Evolutionary conservation across 2,888 invertebrate genomes (phyloP), one percentile per base, ranked within the genome.

Genomic region (Halictus ligatus): DNA sequence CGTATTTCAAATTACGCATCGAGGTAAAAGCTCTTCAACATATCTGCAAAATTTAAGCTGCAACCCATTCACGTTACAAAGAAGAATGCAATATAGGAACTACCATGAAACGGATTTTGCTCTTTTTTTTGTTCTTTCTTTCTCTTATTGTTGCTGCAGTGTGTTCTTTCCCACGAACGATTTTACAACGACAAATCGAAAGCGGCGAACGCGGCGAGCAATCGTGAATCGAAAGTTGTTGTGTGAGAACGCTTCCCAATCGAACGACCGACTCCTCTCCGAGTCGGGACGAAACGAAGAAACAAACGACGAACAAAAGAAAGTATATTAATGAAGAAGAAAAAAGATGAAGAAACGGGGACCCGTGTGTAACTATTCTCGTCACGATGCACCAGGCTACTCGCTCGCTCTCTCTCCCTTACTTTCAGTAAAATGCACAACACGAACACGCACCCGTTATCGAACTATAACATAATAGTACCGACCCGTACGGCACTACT

Each of bases 371-470:
- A 58, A 85, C 75, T 72, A 75, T 85, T 72, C 58, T 69, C 69
- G 29, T 81, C 81, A 64, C 75, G 67, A 79, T 69, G 77, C 71
- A 77, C 77, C 76, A 40, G 72, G 29, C 35, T 69, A 79, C 76
- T 43, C 64, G 58, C n/a, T n/a, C 58, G n/a, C 12, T 58, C n/a
- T 58, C 58, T 60, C 64, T 64, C 18, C 29, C 29, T 64, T 25
- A 29, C 64, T 80, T 79, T 76, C 69, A 77, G 81, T 79, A 85
- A 86, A 88, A 88, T 84, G 84, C 83, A 88, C 76, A 75, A 84
- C 80, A 86, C 84, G 82, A 84, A 84, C 83, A 86, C 88, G 84
- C 88, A 88, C 84, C 86, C 86, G 84, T 86, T 84, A 88, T 86
- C 89, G 84, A 89, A 88, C 88, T 88, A 89, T 43, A 40, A 89